A percentile compares a stretch with the other conserved stretches of the same genome.
These are phyloP conservation scores for Orycteropus afer DNA, from an alignment of 2,113 vertebrate species.

Conservation along the genomic window DNA sequence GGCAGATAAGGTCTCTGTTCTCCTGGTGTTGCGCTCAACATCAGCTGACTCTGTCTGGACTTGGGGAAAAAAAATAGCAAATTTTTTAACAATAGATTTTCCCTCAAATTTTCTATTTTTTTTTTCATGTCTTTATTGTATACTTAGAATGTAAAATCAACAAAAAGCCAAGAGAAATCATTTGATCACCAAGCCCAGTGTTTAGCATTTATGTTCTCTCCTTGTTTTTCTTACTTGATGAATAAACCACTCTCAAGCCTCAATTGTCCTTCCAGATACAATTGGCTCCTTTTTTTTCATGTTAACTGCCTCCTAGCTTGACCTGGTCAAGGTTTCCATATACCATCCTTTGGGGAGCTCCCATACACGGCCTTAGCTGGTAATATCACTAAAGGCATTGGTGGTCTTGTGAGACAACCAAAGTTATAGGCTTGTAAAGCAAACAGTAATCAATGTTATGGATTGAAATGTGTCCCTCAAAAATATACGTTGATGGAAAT, in stretches of 20 bases:
- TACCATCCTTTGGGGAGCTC: background rate
- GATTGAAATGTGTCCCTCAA: background rate
- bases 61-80: background rate
- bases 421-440: background rate
- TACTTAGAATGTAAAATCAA: background rate
- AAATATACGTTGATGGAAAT: too few species aligned
- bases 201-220: background rate
- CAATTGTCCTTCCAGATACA: background rate
- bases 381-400: background rate
- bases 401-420: too few species aligned
- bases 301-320: background rate
- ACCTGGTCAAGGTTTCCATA: background rate
- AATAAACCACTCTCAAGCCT: background rate
- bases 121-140: background rate
- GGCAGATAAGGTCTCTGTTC: background rate
- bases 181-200: background rate
- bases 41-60: background rate
- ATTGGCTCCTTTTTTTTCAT: background rate
- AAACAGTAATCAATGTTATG: background rate
- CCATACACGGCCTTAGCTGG: slow-evolving; percentile 14
- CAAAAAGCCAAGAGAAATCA: background rate
- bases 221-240: background rate
- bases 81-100: background rate
- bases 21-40: background rate
- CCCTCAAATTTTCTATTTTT: background rate